Percentiles rank a stretch among this genome's conserved stretches.
Conservation (phyloP, 2,888 invertebrate species). For the Archips xylosteana region DNA sequence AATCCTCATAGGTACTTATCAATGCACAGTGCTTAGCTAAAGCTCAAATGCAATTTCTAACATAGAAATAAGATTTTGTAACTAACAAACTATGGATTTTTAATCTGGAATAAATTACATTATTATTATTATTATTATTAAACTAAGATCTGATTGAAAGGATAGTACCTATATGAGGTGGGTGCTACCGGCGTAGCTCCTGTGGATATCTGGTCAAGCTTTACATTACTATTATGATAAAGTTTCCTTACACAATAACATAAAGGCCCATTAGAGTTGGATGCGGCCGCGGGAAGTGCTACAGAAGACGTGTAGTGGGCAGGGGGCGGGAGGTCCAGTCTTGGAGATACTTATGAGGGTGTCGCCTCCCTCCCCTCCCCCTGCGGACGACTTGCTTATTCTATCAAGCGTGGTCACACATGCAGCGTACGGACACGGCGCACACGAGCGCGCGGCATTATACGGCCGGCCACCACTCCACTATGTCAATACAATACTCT, state of each 20-base stretch:
- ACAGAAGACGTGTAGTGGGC: conserved; percentile 82
- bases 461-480: conserved; percentile 85
- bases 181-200: neutral
- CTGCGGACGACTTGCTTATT: conserved; percentile 84
- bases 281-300: conserved; percentile 81
- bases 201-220: conserved; percentile 1
- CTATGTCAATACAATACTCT: conserved; percentile 87
- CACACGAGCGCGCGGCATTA: conserved; percentile 76
- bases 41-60: conserved; percentile 2
- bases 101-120: too few species aligned
- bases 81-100: too few species aligned
- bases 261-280: conserved; percentile 78
- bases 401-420: conserved; percentile 84
- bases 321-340: conserved; percentile 81
- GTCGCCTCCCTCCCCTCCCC: conserved; percentile 58
- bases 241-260: conserved; percentile 70
- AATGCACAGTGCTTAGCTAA: neutral
- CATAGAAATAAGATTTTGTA: too few species aligned
- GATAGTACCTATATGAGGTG: neutral
- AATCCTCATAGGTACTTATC: too few species aligned
- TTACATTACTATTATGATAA: conserved; percentile 52
- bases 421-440: conserved; percentile 62
- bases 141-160: neutral
- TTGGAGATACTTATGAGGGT: conserved; percentile 80
- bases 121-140: too few species aligned